Evolutionary conservation across 2,797 vertebrate genomes (phyloP), one percentile per base, ranked within the genome.

Genomic region (Hyperoplus immaculatus): DNA sequence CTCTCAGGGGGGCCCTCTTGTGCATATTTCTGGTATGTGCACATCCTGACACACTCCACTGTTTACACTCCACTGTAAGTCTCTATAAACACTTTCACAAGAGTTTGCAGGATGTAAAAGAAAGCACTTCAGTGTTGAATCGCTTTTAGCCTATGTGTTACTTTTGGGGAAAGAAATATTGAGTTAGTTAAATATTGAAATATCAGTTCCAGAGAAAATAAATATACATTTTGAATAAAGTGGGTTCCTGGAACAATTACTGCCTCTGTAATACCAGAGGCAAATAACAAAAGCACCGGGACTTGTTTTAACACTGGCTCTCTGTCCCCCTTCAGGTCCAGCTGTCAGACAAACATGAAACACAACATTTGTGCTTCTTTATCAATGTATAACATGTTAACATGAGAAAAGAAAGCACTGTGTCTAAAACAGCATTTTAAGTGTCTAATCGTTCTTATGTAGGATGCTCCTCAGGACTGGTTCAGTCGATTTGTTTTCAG

Each of bases 11-110:
- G 41, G 18, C 11, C 29, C 6, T 16, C 53, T 13, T 36, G 12
- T 54, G 57, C 75, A 57, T 64, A 51, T 56, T 45, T 64, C 29
- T 29, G 29, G 29, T 29, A 14, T 67, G 45, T 59, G 47, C 46
- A 70, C 46, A 42, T 36, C 21, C 39, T 39, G 42, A 41, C 18
- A 18, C 51, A 15, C 10, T 67, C 29, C 29, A 29, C 18, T 74
- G 63, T 80, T 86, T 86, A 80, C 8, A 55, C 36, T 75, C 10
- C 7, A 2, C 36, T 66, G n/a, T 61, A 4, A 70, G 21, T 49
- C 41, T 8, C 10, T 77, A 54, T 51, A 61, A 79, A 53, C 45
- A 65, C 6, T 55, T 38, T 1, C 18, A 55, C 53, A 47, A 49
- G 9, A 74, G 16, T 39, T 53, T 36, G 45, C 18, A 59, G 41